Evolutionary conservation across 2,797 vertebrate genomes (phyloP).

Genomic region (Mormyrus proboscirostris): DNA sequence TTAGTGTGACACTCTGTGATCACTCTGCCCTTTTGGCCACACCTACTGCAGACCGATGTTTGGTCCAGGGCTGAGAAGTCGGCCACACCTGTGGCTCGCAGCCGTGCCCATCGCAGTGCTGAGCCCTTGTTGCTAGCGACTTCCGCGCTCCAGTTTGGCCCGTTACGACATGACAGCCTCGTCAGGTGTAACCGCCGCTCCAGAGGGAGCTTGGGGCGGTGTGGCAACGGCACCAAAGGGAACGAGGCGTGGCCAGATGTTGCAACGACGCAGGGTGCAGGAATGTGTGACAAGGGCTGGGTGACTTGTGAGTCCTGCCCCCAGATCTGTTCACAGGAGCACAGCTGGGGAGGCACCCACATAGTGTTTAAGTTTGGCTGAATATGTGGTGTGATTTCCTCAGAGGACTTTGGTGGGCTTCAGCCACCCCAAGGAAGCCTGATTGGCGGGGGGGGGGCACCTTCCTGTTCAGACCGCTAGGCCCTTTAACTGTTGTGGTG

Average conservation of each 20-base stretch:
- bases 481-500: conserved; percentile 22
- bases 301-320: background rate
- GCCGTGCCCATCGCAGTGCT: background rate
- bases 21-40: background rate
- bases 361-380: background rate
- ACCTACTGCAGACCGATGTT: background rate
- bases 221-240: background rate
- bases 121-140: background rate
- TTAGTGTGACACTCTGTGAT: background rate
- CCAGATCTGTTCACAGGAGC: background rate
- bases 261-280: background rate
- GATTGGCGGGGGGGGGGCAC: background rate
- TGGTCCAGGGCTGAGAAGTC: background rate
- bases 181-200: background rate
- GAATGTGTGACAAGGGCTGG: conserved; percentile 14
- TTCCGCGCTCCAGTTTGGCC: background rate
- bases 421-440: background rate
- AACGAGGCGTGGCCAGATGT: background rate
- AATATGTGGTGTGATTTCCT: background rate
- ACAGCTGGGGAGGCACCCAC: background rate
- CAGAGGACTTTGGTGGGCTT: background rate
- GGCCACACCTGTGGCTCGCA: background rate
- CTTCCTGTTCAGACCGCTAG: background rate
- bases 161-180: background rate
- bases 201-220: background rate